Base-by-base conservation (phyloP, 2,797 vertebrate genomes). In the Pantherophis vulpinus region DNA sequence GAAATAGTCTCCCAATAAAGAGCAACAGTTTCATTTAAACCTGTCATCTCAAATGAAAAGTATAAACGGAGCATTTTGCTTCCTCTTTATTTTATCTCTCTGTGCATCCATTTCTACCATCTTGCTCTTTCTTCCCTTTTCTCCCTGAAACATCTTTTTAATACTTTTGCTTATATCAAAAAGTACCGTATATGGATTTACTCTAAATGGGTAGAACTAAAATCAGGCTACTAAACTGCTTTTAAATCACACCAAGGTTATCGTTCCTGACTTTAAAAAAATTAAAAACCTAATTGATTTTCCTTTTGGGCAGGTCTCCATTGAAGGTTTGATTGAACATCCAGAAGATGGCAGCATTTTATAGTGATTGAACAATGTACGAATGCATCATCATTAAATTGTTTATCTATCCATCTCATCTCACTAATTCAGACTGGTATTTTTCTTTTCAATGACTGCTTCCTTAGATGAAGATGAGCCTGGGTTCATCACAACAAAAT, bases 341-440 rank as follows among this genome's bases (percentile, higher is more conserved):
- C 94, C 96, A 94, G 92, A 92, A 97, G 96, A 74, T 96, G 95
- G 96, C 96, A 97, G 95, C 60, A 96, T 96, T 94, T 96, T 91
- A 95, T 92, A 97, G 87, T 92, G 86, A 91, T 95, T 94, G 86
- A 70, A 94, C 32, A 29, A 0, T 47, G 60, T 47, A 94, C 1
- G 14, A 4, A 3, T 3, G 4, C 87, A 3, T 4, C 59, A 18
- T 58, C 55, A 8, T 79, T 95, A 92, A 61, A 58, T 47, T 18
- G 8, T 61, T 93, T 91, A 89, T 2, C 86, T 94, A 70, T 0
- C 0, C 2, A 0, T 92, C 95, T 18, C 51, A 37, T 91, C 51
- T 89, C 27, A 12, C 66, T 89, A 91, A 91, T 91, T 2, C 91
- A 90, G 60, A 0, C 0, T 5, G 87, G 23, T 3, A 60, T 92